Conservation (phyloP, 2,888 invertebrate species). For the Tetragonula carbonaria region DNA sequence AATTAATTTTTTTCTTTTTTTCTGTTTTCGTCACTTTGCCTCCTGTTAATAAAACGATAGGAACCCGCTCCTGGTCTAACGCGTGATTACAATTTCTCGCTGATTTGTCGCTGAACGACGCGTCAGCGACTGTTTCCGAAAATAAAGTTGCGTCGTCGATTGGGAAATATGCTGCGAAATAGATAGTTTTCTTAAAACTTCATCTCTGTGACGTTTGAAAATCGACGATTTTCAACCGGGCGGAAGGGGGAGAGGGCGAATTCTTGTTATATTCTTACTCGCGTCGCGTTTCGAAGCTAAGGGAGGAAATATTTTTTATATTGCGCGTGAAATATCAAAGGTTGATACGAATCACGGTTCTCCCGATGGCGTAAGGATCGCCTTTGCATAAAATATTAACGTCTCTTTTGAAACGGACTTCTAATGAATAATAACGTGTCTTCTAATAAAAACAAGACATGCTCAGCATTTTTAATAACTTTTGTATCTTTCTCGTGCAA, state of each 20-base stretch:
- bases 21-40: neutral
- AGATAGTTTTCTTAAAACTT: too few species aligned
- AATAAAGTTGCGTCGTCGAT: too few species aligned
- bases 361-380: neutral
- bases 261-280: neutral
- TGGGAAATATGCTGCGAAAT: too few species aligned
- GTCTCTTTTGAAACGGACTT: neutral
- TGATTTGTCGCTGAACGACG: neutral
- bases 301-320: neutral
- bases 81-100: conserved; percentile 9
- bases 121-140: neutral
- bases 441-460: neutral
- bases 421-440: neutral
- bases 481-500: neutral
- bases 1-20: conserved; percentile 16
- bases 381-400: neutral
- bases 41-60: neutral
- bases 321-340: neutral
- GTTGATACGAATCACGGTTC: neutral
- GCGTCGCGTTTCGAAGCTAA: neutral
- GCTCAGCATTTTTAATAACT: neutral
- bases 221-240: too few species aligned
- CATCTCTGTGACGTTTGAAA: too few species aligned
- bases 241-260: too few species aligned
- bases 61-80: neutral